Base-by-base conservation (phyloP, 2,113 vertebrate genomes). In the Poicephalus gulielmi region DNA sequence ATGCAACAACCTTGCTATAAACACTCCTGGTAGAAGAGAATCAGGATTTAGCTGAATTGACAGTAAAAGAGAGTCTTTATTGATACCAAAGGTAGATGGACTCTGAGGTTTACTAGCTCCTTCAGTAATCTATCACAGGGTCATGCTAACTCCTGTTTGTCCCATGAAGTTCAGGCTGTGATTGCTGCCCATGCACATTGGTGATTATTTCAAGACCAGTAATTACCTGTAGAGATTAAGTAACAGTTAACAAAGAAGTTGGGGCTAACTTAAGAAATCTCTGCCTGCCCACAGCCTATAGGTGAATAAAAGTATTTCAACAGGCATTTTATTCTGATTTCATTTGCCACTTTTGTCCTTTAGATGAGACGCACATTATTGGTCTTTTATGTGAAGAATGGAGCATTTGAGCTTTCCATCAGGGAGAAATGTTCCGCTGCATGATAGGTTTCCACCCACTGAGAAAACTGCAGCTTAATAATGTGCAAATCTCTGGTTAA, bases 401-500 rank as follows among this genome's bases (percentile, higher is more conserved):
- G 39, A 87, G 84, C 19, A 5, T 60, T 74, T 70, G 81, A 90
- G 83, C 71, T 73, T n/a, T 62, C 78, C 74, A 3, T 27, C 19
- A 43, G 81, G 67, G 63, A 91, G 81, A 66, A 87, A 46, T 55
- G 31, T 90, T 94, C 67, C 74, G 57, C 86, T 75, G 44, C 77
- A 28, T 3, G 86, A 66, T 87, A 76, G 63, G 63, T 85, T 95
- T 97, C 89, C 84, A 90, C 94, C 89, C 94, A 91, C 83, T 53
- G n/a, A 91, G 95, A 91, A 92, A 95, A 92, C 75, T 28, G 88
- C 39, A 46, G 5, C 70, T 93, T 92, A 92, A 91, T 95, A 94
- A 96, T 8, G 83, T 94, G 94, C 90, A 94, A 97, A 97, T 95
- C 90, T 97, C 95, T 86, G 86, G 93, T 95, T 96, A 87, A 94